Evolutionary conservation across 2,888 invertebrate genomes (phyloP), one percentile per base, ranked within the genome.

Genomic region (Parnassius mnemosyne): DNA sequence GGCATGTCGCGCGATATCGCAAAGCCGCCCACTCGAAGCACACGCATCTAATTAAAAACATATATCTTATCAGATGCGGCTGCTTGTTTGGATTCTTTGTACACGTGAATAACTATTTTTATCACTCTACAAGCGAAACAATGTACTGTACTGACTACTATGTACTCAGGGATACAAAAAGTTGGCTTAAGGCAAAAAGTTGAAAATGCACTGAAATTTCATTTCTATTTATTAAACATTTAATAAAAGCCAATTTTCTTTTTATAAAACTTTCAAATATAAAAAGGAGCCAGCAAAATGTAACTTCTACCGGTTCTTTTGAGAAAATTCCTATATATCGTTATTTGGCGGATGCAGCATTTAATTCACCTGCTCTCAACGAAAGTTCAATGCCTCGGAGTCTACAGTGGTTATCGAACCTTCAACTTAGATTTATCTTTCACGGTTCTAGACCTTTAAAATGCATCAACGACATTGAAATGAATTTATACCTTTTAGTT

Each of bases 31-130:
- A 66, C 69, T 65, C 61, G 53, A 65, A 42, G 58, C 60, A 50
- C 60, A 58, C 60, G 64, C 56, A 56, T 69, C 66, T 69, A 71
- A 71, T 71, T 69, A 68, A 69, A 65, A 67, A 66, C 60, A 65
- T 63, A 64, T 65, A 67, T 67, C 67, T 69, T 66, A 71, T 71
- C 70, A 42, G 20, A 9, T 11, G 41, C 25, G 2, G 42, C 52
- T 16, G 42, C 51, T 13, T 44, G 57, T 53, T 10, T n/a, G n/a
- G 41, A 49, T 41, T 47, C 34, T 53, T 47, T 53, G 11, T 46
- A 53, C 47, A 53, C 34, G 16, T 54, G 43, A 43, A 12, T 9
- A 52, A 58, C 47, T 46, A 42, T 50, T 50, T 25, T 12, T 20
- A 9, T 47, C 50, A 58, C 47, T 34, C 34, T 34, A 34, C 34